These are phyloP conservation scores for Ricordea florida DNA, from an alignment of 92 coral and sea anemone genomes.

Conservation along the genomic window DNA sequence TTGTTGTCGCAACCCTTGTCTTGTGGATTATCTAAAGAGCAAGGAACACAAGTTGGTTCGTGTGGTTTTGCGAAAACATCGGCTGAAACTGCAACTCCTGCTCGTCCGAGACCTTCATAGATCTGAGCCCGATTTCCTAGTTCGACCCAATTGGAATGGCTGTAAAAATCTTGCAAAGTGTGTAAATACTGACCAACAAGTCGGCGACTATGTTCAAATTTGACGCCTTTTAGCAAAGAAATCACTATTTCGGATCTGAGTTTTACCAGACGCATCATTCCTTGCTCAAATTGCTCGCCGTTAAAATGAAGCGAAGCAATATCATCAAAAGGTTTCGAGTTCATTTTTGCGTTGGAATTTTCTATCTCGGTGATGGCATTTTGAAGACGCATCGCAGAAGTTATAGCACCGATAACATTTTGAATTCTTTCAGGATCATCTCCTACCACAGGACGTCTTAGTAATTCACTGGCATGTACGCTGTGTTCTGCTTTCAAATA, in stretches of 20 bases:
- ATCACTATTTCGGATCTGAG: conserved; percentile 41
- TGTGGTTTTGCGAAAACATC: conserved; percentile 24
- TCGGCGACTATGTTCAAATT: conserved; percentile 53
- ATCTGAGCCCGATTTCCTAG: conserved; percentile 23
- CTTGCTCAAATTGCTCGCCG: conserved; percentile 50
- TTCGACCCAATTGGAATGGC: conserved; percentile 75
- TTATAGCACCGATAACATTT: neutral
- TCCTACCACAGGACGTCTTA: neutral
- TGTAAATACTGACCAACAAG: conserved; percentile 65
- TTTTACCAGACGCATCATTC: conserved; percentile 25
- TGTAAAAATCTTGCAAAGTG: conserved; percentile 78
- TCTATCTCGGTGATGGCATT: conserved; percentile 55
- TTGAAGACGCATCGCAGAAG: conserved; percentile 3
- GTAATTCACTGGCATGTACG: neutral
- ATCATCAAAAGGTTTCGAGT: conserved; percentile 2
- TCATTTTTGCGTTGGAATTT: conserved; percentile 46
- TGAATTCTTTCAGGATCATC: neutral
- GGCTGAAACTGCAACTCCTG: neutral
- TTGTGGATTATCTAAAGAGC: too few relatives aligned
- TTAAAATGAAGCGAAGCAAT: conserved; percentile 62
- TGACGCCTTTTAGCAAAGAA: conserved; percentile 28
- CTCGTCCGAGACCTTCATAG: neutral
- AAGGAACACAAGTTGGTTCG: conserved; percentile 48
- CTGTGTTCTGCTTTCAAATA: neutral
- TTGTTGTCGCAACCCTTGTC: too few relatives aligned